Evolutionary conservation across 2,888 invertebrate species (phyloP).

Genomic region (Agrilus mali): DNA sequence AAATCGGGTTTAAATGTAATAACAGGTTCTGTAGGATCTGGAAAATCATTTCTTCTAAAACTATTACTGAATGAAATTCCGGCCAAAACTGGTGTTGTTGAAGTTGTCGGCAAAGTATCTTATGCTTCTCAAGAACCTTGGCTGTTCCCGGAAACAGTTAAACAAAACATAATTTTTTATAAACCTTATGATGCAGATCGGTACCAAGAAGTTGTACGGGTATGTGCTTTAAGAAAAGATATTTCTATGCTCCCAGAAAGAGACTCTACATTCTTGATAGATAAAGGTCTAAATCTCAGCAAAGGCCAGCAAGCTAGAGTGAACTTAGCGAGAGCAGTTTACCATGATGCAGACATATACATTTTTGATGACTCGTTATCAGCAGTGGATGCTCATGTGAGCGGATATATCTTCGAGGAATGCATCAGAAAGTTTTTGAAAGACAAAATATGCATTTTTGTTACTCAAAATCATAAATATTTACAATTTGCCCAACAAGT

Average conservation of each 20-base stretch:
- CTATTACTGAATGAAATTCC: conserved; percentile 32
- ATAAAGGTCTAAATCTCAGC: conserved; percentile 65
- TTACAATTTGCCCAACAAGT: conserved; percentile 19
- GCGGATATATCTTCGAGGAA: conserved; percentile 54
- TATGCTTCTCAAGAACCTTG: conserved; percentile 54
- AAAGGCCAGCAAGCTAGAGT: conserved; percentile 78
- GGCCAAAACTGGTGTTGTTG: conserved; percentile 27
- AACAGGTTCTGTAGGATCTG: conserved; percentile 52
- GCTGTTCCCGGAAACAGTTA: conserved; percentile 45
- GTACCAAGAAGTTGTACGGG: conserved; percentile 46
- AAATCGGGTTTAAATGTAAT: conserved; percentile 37
- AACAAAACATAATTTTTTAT: conserved; percentile 71
- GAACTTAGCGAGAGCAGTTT: conserved; percentile 63
- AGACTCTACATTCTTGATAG: conserved; percentile 66
- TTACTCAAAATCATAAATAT: conserved; percentile 22
- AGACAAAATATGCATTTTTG: conserved; percentile 22
- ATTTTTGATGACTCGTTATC: conserved; percentile 69
- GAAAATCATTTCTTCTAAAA: conserved; percentile 41
- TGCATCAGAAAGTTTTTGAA: conserved; percentile 30
- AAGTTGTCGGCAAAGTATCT: conserved; percentile 36
- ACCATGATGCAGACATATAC: conserved; percentile 64
- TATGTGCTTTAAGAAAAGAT: conserved; percentile 53
- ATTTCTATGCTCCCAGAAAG: conserved; percentile 58
- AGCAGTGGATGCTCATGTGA: conserved; percentile 65
- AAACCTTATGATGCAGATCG: conserved; percentile 41